Base-by-base conservation (phyloP, 2,888 invertebrate species). In the Agriotes lineatus region DNA sequence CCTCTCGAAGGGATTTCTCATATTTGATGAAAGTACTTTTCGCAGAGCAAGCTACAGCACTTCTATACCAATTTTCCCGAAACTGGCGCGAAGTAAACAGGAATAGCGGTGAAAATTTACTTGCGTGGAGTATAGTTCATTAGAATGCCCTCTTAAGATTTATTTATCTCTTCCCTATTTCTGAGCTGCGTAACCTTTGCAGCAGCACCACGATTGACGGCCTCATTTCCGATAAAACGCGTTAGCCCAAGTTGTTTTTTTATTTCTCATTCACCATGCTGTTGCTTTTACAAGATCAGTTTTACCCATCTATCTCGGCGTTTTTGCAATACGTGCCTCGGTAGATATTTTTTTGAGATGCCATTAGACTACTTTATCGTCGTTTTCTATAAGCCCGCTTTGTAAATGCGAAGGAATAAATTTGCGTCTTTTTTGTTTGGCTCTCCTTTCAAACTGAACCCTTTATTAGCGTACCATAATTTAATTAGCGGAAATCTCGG, bases 211-310 rank as follows among this genome's bases (percentile, higher is more conserved):
- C 30, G 56, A 63, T 63, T 63, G 42, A 63, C 54, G 63, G 42
- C 30, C 54, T 52, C 63, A 54, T 56, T 63, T 56, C 54, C 63
- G 22, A 42, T 42, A 63, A 20, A 56, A 42, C 18, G 44, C 44
- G 25, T 54, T 63, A 44, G 18, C 22, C 19, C 12, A n/a, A 33
- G 44, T 59, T 45, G 44, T 63, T 63, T 63, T 63, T 56, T 63
- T n/a, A n/a, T n/a, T 52, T 48, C 22, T 48, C 22, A 60, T 25
- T 35, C 50, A 25, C 48, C 33, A 48, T 61, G 52, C 61, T 61
- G 61, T 61, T 62, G 44, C 33, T 52, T 62, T 30, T 14, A 54
- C 14, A n/a, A 10, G 25, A 33, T 25, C 25, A 22, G 22, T 58
- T 58, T 58, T 58, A 42, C 22, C 10, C 37, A 52, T 52, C 33